Evolutionary conservation across 2,113 vertebrate genomes (phyloP).

Genomic region (Cyrtonyx montezumae): DNA sequence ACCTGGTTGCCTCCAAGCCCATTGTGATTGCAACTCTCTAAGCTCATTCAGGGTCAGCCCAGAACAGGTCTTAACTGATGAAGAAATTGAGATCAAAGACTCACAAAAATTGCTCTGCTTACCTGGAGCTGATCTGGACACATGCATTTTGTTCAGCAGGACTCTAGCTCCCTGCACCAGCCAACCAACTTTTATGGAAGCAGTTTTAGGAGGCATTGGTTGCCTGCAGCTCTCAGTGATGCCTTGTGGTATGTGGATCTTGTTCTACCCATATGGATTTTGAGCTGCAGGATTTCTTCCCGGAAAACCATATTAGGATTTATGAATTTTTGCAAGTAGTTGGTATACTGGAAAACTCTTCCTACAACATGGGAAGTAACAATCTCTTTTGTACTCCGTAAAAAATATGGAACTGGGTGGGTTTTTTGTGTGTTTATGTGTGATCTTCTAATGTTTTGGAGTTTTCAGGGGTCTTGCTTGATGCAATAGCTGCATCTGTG

Average conservation of each 20-base stretch:
- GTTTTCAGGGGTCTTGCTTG: background rate
- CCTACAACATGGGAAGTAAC: background rate
- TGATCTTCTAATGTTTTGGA: background rate
- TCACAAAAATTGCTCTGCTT: background rate
- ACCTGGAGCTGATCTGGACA: background rate
- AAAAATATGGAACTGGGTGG: background rate
- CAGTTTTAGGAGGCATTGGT: background rate
- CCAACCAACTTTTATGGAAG: background rate
- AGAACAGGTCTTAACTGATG: background rate
- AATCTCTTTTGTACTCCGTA: background rate
- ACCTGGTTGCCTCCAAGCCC: background rate
- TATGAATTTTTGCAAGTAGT: background rate
- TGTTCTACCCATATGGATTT: background rate
- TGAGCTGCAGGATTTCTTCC: slow-evolving; percentile 24
- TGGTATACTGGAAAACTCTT: background rate
- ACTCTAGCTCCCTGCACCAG: background rate
- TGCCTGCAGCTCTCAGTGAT: background rate
- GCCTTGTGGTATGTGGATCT: background rate
- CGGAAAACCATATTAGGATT: slow-evolving; percentile 13
- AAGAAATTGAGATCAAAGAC: background rate
- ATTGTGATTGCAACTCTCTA: background rate
- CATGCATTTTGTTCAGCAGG: background rate
- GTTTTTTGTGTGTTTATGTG: background rate
- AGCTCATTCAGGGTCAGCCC: background rate
- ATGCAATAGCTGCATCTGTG: background rate